Percentiles rank a stretch among this genome's conserved stretches.
Conservation (phyloP, 2,797 vertebrate species). For the Dromococcyx pavoninus region DNA sequence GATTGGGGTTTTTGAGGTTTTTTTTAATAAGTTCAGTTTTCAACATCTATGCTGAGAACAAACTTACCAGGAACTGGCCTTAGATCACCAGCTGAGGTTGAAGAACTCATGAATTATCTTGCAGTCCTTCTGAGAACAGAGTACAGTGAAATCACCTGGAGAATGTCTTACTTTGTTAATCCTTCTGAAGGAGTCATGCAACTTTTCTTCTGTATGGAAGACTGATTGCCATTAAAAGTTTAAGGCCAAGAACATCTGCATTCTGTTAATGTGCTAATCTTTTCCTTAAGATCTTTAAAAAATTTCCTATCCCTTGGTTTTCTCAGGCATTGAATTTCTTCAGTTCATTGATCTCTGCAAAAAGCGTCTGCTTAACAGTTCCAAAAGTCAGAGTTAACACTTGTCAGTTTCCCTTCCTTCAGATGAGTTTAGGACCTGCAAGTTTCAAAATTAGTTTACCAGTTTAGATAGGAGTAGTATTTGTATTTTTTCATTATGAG, state of each 20-base stretch:
- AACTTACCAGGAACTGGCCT: not conserved
- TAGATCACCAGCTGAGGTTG: not conserved
- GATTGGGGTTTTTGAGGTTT: rapidly evolving
- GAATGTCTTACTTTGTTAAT: not conserved
- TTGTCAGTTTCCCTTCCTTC: not conserved
- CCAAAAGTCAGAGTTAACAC: not conserved
- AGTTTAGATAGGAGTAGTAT: not conserved
- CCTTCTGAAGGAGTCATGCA: not conserved
- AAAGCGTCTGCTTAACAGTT: not conserved
- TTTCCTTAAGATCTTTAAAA: not conserved
- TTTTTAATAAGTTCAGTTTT: not conserved
- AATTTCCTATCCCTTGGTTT: not conserved
- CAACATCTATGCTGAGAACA: not conserved
- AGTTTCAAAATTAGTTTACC: not conserved
- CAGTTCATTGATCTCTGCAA: not conserved
- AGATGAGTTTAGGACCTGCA: not conserved
- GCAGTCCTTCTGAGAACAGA: not conserved
- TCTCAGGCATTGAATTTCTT: not conserved
- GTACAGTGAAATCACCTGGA: not conserved
- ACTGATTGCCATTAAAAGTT: not conserved
- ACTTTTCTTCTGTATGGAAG: not conserved
- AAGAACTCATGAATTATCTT: not conserved
- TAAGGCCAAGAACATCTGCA: not conserved
- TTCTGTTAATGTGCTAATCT: not conserved
- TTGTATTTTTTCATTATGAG: not conserved